Base-by-base conservation (phyloP, 2,888 invertebrate genomes). In the Chirona hameri region DNA sequence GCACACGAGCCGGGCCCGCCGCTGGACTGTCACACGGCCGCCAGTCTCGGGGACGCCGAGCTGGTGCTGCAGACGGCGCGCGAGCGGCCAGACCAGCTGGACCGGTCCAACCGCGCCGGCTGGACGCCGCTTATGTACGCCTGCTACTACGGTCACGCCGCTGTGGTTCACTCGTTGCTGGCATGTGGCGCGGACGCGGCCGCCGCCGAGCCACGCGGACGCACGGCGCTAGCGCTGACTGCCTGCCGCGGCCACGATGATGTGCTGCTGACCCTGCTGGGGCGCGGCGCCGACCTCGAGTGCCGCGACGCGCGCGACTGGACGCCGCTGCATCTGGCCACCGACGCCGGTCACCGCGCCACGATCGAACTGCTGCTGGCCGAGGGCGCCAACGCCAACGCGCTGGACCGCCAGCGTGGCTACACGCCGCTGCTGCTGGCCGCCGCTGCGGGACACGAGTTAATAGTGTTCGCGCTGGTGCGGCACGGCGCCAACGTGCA, bases 41-140 rank as follows among this genome's bases (percentile, higher is more conserved):
- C 82, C 48, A 79, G 79, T n/a, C 57, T 82, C 27, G 82, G 82
- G 29, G 82, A 82, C 27, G 15, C 24, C 21, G 79, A 24, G 9
- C n/a, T 31, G 27, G 39, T 82, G 46, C 48, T 82, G 69, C 69
- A 55, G 52, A 79, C 46, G n/a, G 57, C n/a, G 39, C 76, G 39
- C 21, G 21, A 39, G 39, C 21, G 39, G 18, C 76, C 31, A 31
- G 39, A 5, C 24, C 31, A 27, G 39, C 76, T 76, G 39, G 76
- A 76, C 76, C 76, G 76, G 31, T 15, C 76, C 76, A 89, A 89
- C 85, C 85, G 84, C 31, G 88, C 88, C 80, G 88, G 88, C 5
- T 89, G 89, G 89, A 89, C 89, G 5, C 87, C 88, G 5, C 85
- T 89, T 55, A 89, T 89, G 89, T 89, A 89, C 85, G 89, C 89